Conservation (phyloP, 2,888 invertebrate genomes). For the Dasysyrphus tricinctus region DNA sequence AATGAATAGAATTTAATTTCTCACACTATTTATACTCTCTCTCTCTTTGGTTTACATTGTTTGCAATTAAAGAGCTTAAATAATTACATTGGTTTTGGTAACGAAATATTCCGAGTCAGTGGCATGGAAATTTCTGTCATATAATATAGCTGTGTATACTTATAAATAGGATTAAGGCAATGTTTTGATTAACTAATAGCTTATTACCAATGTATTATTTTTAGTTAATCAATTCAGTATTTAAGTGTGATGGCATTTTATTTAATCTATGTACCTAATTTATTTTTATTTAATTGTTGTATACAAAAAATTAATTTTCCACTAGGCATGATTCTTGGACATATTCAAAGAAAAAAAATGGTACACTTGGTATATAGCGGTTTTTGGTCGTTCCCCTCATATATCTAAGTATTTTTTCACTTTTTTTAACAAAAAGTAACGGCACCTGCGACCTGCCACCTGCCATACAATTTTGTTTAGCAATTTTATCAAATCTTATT, state of each 20-base stretch:
- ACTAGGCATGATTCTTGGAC: too few relatives aligned
- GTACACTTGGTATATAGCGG: too few relatives aligned
- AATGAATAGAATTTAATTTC: slow-evolving; percentile 61
- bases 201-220: not conserved
- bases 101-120: slow-evolving; percentile 17
- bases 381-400: too few relatives aligned
- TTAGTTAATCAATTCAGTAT: not conserved
- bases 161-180: slow-evolving; percentile 34
- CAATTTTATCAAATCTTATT: too few relatives aligned
- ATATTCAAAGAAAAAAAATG: too few relatives aligned
- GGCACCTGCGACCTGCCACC: too few relatives aligned
- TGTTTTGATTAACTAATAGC: slow-evolving; percentile 57
- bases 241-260: not conserved
- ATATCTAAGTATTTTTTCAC: too few relatives aligned
- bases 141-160: slow-evolving; percentile 7
- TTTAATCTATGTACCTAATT: not conserved
- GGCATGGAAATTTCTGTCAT: slow-evolving; percentile 34
- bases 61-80: slow-evolving; percentile 41
- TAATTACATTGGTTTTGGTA: slow-evolving; percentile 22
- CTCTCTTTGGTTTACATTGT: slow-evolving; percentile 25
- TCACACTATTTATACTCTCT: not conserved
- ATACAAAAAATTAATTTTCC: not conserved
- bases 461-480: too few relatives aligned
- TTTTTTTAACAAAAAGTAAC: too few relatives aligned
- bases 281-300: not conserved